Conservation (phyloP, 2,113 vertebrate genomes). For the Sebastes schlegelii region DNA sequence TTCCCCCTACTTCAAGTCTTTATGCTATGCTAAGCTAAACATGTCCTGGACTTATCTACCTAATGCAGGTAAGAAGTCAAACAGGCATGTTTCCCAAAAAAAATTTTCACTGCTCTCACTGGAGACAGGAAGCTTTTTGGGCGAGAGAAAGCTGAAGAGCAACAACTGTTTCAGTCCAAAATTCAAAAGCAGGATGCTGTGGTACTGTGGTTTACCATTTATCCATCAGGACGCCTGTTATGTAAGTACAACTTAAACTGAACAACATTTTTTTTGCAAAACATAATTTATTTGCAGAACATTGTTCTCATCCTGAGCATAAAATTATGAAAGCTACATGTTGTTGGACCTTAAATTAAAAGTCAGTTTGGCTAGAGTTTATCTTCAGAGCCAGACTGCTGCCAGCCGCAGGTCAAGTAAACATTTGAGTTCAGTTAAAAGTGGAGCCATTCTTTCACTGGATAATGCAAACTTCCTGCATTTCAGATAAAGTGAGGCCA, state of each 20-base stretch:
- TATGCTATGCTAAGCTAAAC: background rate
- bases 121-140: background rate
- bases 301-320: background rate
- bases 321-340: background rate
- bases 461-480: constrained; percentile 53
- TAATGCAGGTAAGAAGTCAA: background rate
- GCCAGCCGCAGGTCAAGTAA: constrained; percentile 39
- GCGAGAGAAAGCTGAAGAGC: background rate
- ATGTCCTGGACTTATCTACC: background rate
- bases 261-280: background rate
- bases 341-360: background rate
- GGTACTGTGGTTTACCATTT: background rate
- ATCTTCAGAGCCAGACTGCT: constrained; percentile 48
- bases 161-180: background rate
- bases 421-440: constrained; percentile 23
- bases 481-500: constrained; percentile 29
- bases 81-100: background rate
- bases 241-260: background rate
- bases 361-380: constrained; percentile 9
- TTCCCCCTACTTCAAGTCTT: background rate
- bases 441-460: constrained; percentile 40
- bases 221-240: background rate
- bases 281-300: background rate
- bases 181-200: constrained; percentile 4
- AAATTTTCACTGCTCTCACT: background rate